phyloP scores from a whole-genome alignment of 1,140 invertebrate genomes.

The Procambarus virginalis region DNA sequence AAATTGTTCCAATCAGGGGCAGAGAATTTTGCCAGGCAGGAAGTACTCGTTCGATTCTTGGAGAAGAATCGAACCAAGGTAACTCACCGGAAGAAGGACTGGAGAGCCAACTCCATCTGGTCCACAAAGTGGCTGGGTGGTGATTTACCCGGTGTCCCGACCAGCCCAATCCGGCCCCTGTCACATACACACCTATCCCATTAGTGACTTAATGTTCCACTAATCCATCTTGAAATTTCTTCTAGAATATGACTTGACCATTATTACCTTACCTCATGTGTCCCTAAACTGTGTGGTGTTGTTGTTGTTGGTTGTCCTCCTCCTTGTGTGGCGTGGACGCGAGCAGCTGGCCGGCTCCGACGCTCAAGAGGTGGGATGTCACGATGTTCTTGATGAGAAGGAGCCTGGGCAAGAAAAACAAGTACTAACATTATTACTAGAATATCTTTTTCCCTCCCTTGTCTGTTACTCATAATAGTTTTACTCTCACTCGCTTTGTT shows the following conservation, averaged over 20 bases:
- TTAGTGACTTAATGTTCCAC: neutral
- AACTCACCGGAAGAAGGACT: too few species aligned
- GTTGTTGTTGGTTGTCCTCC: constrained; percentile 16
- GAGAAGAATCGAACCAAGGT: too few species aligned
- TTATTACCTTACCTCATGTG: neutral
- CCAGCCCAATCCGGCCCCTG: too few species aligned
- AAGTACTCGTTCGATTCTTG: too few species aligned
- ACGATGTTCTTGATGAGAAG: constrained; percentile 17
- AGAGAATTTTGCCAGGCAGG: too few species aligned
- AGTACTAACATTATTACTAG: constrained; percentile 41
- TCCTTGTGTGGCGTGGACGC: neutral
- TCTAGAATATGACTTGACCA: neutral
- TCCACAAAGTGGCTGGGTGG: too few species aligned
- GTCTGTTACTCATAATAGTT: neutral
- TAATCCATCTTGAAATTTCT: neutral
- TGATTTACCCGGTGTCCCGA: too few species aligned
- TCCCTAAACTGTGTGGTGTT: neutral
- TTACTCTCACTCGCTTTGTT: neutral
- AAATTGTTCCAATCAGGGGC: too few species aligned
- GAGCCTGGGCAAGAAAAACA: constrained; percentile 14
- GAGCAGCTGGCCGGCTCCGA: constrained; percentile 38
- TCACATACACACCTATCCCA: too few species aligned
- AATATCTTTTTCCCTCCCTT: neutral
- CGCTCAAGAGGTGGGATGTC: constrained; percentile 36
- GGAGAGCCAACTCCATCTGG: too few species aligned